Evolutionary conservation across 2,113 vertebrate genomes (phyloP), one percentile per base, ranked within the genome.

Genomic region (Rhinogobius similis): DNA sequence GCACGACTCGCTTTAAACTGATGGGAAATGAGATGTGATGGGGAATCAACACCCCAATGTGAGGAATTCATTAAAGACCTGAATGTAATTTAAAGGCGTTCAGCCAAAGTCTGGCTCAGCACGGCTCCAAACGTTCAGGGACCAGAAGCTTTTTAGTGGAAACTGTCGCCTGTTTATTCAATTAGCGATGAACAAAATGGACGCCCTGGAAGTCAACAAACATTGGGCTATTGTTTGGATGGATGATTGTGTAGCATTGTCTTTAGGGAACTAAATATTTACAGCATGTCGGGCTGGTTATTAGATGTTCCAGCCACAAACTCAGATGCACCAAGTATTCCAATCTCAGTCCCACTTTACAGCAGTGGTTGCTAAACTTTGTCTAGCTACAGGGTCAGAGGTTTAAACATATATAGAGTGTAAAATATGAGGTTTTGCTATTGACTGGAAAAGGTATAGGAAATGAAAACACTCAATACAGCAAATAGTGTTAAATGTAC

Each of bases 21-120:
- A 23, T 72, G 67, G 65, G 70, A 77, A 82, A 81, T 76, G 71
- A 81, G 68, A 65, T 74, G 75, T 74, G 78, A 79, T 65, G 44
- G 69, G 52, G 26, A 78, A 70, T 66, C 67, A 79, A 73, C 76
- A 65, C 59, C 72, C 61, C 76, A 63, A 77, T 43, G 73, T 58
- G 81, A 75, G 67, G 67, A 78, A 77, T 78, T 73, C 67, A 77
- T 76, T 73, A 78, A 44, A 59, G 59, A 62, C 64, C 64, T 2
- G 50, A 81, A 59, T 32, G 53, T 64, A 59, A 75, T 85, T 65
- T 76, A 72, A 44, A 58, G 66, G 55, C 72, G 62, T 65, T 48
- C 55, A 62, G 73, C 64, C 67, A 81, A 79, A 76, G 78, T 73
- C 72, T 44, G 58, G 62, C 65, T 52, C 64, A 70, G 67, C 38